Evolutionary conservation across 2,888 invertebrate genomes (phyloP), one percentile per base, ranked within the genome.

Genomic region (Chloromyia formosa): DNA sequence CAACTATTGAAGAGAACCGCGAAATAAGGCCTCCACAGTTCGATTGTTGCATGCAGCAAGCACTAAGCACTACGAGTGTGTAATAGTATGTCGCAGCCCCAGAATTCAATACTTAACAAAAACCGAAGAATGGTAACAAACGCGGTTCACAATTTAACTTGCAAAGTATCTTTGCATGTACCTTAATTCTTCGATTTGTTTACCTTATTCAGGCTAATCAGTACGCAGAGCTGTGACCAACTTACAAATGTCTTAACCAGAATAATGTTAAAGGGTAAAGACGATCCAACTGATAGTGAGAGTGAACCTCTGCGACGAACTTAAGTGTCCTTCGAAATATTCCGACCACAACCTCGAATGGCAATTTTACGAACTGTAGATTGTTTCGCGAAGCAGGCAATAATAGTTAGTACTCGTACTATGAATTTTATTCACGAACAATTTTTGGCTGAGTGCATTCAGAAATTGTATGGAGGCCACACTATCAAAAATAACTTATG

Each of bases 401-500:
- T 49, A 1, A 3, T 49, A 14, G 16, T 40, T 3, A 69, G 53
- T 54, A 54, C 27, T 35, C n/a, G n/a, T n/a, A 35, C 7, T 35
- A 2, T 35, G 68, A 69, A 58, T 71, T 71, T 71, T 23, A 40
- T 40, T 58, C 71, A 58, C 71, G 71, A 23, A 69, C 68, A 71
- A 40, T 54, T 20, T 53, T 16, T 20, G 58, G 18, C 40, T 42
- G 22, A 49, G 20, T 71, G 71, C 71, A 71, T 58, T 56, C 71
- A 35, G 3, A 35, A 71, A 71, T 56, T 40, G 49, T n/a, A 22
- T 49, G 42, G 49, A 16, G 62, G 62, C 12, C 27, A 16, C 40
- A 62, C 62, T 35, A 40, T 40, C 62, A 62, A 40, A 66, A 66
- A 66, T 40, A 12, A 62, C 42, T n/a, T n/a, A n/a, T 12, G 45